Evolutionary conservation across 2,113 vertebrate species (phyloP).

Genomic region (Thermophis baileyi): DNA sequence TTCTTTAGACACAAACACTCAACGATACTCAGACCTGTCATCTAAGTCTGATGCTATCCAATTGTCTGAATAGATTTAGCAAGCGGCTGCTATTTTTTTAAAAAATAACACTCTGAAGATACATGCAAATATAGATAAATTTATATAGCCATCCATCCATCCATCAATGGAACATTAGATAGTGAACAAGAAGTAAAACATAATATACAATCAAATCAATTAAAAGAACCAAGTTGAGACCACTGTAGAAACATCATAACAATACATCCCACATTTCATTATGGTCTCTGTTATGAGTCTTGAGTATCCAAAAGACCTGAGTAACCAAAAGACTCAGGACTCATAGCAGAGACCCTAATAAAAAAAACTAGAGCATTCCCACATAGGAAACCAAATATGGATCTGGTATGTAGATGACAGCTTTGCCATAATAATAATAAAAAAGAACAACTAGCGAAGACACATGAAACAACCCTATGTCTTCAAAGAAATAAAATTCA

Average conservation of each 20-base stretch:
- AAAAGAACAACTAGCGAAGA: too few species aligned
- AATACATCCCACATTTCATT: background rate
- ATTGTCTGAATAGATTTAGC: background rate
- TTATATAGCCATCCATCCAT: background rate
- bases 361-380: background rate
- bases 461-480: too few species aligned
- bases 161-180: background rate
- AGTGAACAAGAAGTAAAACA: background rate
- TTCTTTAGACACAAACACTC: background rate
- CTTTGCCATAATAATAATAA: background rate
- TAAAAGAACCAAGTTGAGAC: background rate
- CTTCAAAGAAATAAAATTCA: too few species aligned
- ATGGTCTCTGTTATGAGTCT: background rate
- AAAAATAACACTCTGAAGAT: background rate
- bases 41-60: background rate
- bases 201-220: background rate
- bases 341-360: background rate
- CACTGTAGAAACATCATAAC: background rate
- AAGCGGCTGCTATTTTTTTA: background rate
- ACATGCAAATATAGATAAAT: background rate
- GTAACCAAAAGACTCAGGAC: background rate
- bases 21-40: background rate
- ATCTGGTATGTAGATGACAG: background rate
- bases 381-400: background rate
- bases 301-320: background rate